Evolutionary conservation across 2,888 invertebrate species (phyloP).

Genomic region (Synergus japonicus): DNA sequence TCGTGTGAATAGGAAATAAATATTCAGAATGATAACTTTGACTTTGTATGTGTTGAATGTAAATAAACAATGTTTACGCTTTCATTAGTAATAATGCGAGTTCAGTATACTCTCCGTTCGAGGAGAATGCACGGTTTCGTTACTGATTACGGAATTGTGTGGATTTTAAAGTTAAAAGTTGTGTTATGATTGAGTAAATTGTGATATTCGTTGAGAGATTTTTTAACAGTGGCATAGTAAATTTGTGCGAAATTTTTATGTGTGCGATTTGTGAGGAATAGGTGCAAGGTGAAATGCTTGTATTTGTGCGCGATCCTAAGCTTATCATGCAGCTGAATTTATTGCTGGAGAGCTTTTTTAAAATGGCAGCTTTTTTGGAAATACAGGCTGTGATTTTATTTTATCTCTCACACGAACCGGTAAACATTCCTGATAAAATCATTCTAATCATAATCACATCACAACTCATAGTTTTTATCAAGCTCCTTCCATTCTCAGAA

Average conservation of each 20-base stretch:
- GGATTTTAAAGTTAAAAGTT: neutral
- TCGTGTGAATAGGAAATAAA: slow-evolving; percentile 9
- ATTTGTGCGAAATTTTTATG: neutral
- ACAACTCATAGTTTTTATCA: neutral
- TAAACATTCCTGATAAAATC: neutral
- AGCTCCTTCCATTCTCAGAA: neutral
- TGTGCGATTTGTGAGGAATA: slow-evolving; percentile 35
- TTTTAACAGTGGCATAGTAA: neutral
- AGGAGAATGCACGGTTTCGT: slow-evolving; percentile 24
- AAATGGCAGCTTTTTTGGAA: slow-evolving; percentile 49
- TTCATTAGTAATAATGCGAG: slow-evolving; percentile 15
- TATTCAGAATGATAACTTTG: neutral
- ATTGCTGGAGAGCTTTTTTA: slow-evolving; percentile 49
- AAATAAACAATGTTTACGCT: slow-evolving; percentile 29
- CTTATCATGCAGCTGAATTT: slow-evolving; percentile 60
- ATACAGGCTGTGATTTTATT: slow-evolving; percentile 58
- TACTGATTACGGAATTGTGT: slow-evolving; percentile 1
- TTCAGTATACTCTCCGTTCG: slow-evolving; percentile 17
- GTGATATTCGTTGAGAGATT: neutral
- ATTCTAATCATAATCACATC: neutral
- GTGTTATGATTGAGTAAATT: neutral
- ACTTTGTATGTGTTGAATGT: slow-evolving; percentile 22
- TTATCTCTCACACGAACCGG: slow-evolving; percentile 13
- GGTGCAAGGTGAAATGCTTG: slow-evolving; percentile 58
- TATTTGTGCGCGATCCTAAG: slow-evolving; percentile 56